Evolutionary conservation across 2,797 vertebrate species (phyloP), one percentile per base, ranked within the genome.

Genomic region (Micropoecilia bifurca): DNA sequence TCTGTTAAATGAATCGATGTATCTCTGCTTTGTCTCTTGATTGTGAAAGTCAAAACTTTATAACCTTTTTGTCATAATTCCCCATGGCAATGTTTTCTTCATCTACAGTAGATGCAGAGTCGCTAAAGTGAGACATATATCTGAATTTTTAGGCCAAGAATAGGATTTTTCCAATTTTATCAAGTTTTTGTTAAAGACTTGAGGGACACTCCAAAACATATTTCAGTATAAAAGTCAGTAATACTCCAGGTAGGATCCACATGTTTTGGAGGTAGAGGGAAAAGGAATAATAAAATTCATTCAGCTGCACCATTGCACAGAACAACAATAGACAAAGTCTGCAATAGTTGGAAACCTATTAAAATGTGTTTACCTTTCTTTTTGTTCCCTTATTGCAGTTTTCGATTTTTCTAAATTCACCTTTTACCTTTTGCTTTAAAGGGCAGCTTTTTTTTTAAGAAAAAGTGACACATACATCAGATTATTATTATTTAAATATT

Each of bases 1-100:
- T 69, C 78, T 79, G 78, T 77, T 83, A 88, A 90, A 88, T 68
- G 47, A 9, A 76, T 47, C 79, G 75, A 85, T 79, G 72, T 86
- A 81, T 83, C 68, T 47, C 7, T 33, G 30, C 74, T 73, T 78
- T 81, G 66, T 50, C 36, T 78, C 12, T 77, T 12, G 57, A 80
- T 45, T 66, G 61, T 39, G 41, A 50, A 79, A 74, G 43, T 86
- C 74, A 30, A 72, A 45, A 83, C 50, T 76, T 68, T n/a, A 36
- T 76, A 81, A 74, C 72, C 69, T 74, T 81, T 79, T 12, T 43
- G 43, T 39, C 10, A 22, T 22, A 39, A 41, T 41, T 68, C 36
- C 9, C 8, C 7, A 59, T 10, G 59, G 16, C 28, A 63, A 8
- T 28, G 2, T 30, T 61, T 16, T 16, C 9, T 30, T 30, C 3